Evolutionary conservation across 2,113 vertebrate species (phyloP).

Genomic region (Odocoileus virginianus): DNA sequence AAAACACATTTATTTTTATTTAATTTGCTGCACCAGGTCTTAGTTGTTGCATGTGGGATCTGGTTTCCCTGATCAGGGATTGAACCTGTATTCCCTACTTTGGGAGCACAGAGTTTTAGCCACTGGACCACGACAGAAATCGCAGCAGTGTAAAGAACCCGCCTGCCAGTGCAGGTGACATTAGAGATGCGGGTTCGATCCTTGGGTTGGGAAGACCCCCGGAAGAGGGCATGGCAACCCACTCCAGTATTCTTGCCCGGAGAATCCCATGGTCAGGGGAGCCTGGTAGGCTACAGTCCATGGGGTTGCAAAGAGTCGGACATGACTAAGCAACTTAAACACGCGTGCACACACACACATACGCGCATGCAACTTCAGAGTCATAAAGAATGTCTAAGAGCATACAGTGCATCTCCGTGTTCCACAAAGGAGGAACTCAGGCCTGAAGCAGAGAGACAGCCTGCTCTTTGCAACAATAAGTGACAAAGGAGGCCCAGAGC

Average conservation of each 20-base stretch:
- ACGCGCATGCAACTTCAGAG: background rate
- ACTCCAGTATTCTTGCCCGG: background rate
- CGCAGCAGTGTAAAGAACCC: background rate
- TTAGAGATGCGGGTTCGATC: accelerated
- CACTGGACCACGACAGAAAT: background rate
- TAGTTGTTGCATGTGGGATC: background rate
- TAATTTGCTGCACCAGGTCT: background rate
- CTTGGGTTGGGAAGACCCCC: background rate
- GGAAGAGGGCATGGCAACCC: background rate
- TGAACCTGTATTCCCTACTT: background rate
- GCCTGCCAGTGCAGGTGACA: background rate
- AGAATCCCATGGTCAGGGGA: background rate
- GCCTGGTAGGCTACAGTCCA: background rate
- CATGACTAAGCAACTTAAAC: background rate
- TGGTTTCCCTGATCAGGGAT: background rate
- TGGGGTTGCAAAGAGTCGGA: background rate
- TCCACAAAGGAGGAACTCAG: background rate
- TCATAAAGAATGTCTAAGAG: background rate
- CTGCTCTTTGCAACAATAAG: background rate
- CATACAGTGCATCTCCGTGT: background rate
- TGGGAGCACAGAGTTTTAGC: background rate
- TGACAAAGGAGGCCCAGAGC: background rate
- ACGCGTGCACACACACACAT: accelerated
- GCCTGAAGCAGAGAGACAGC: background rate
- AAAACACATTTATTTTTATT: background rate